Base-by-base conservation (phyloP, 1,140 invertebrate genomes). In the Platorchestia sp. region DNA sequence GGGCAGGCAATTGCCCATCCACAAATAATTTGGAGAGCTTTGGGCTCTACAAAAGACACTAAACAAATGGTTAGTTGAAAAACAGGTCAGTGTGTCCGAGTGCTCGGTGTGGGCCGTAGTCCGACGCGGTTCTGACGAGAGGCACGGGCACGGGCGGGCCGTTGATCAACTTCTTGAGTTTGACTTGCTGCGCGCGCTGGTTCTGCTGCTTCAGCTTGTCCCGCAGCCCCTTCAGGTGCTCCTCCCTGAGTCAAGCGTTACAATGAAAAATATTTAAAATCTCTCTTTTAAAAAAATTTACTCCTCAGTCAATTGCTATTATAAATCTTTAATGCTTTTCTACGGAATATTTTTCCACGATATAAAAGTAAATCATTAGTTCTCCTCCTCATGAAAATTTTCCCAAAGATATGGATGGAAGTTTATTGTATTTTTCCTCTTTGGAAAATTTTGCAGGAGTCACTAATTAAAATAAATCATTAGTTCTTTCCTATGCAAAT, bases 161-260 rank as follows among this genome's bases (percentile, higher is more conserved):
- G 87, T 96, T 96, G 75, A 96, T 96, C 0, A 96, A 75, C 59
- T 96, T 96, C 95, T 96, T 96, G 45, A 96, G 96, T 90, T 96
- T 96, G 27, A 96, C 95, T 45, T 96, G 96, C 86, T 96, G 95
- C 44, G 87, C 91, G 45, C 95, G 95, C 51, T 96, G 95, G 95
- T 96, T 96, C 95, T 96, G 89, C 0, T 86, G 95, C 95, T 96
- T 96, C 6, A 96, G 96, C 45, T 96, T 96, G 91, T 96, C 96
- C 36, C 96, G 95, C 6, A 96, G 95, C 86, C 96, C 96, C 91
- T 95, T 96, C 45, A 96, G 95, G 91, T 96, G 96, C 22, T 95
- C 96, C 89, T 96, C 96, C 95, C 96, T 96, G 96, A 7, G 89
- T 87, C 19, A 45, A 10, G 22, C 16, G 45, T 47, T 36, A 95